Conservation (phyloP, 1,140 invertebrate species). For the Cydia pomonella region DNA sequence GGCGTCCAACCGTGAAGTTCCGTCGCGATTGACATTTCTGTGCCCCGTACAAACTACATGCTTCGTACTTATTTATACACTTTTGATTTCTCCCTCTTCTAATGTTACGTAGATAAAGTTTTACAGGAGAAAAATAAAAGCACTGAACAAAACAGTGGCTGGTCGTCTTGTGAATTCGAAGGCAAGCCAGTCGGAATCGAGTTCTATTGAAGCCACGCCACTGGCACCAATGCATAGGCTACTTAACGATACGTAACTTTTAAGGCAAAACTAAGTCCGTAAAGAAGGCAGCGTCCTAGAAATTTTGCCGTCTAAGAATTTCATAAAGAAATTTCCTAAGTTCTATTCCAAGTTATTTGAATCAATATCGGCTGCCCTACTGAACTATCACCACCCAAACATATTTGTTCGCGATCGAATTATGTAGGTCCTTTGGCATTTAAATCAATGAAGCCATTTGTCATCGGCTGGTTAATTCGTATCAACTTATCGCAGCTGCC, state of each 20-base stretch:
- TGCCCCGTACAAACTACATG: background rate
- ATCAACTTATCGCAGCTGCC: slow-evolving; percentile 22
- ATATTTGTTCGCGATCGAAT: background rate
- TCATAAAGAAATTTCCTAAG: too few species aligned
- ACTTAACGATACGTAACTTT: too few species aligned
- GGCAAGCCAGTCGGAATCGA: too few species aligned
- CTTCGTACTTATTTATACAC: background rate
- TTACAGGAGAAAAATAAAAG: too few species aligned
- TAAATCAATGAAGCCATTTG: slow-evolving; percentile 23
- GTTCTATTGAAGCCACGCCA: too few species aligned
- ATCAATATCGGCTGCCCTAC: slow-evolving; percentile 39
- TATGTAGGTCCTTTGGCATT: slow-evolving; percentile 3
- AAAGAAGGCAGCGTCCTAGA: too few species aligned
- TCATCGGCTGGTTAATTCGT: slow-evolving; percentile 19
- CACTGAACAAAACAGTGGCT: too few species aligned
- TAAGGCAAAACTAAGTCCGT: too few species aligned
- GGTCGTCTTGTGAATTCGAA: too few species aligned
- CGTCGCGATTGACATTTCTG: slow-evolving; percentile 62
- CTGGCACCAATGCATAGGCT: too few species aligned
- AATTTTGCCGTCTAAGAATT: too few species aligned
- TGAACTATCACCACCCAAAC: background rate
- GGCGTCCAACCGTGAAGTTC: slow-evolving; percentile 72
- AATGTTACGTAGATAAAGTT: background rate
- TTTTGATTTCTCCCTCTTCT: background rate
- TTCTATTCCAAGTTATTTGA: too few species aligned